Evolutionary conservation across 2,888 invertebrate genomes (phyloP), one percentile per base, ranked within the genome.

Genomic region (Parapristionchus giblindavisi): DNA sequence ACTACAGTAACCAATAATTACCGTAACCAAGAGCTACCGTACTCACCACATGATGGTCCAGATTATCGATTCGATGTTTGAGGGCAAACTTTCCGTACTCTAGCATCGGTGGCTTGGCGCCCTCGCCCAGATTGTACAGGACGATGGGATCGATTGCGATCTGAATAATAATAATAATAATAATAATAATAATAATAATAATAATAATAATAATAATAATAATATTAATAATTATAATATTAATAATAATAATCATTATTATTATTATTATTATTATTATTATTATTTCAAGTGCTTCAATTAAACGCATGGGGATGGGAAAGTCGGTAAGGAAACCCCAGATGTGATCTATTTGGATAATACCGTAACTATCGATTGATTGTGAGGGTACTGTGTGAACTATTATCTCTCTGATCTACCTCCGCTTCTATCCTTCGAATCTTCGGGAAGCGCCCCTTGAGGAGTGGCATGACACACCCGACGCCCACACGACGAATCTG

Each of bases 71-170:
- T 14, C 51, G 29, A 1, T 21, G 29, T 17, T 66, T 66, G 24
- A 66, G 66, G n/a, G 66, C 66, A 34, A 66, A 66, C n/a, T 66
- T 66, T 48, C 48, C 66, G 51, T 66, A 66, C 32, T 66, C 32
- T 29, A 66, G 48, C 21, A 32, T 8, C 27, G 48, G 66, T 11
- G 29, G 32, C 66, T 48, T 32, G 8, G 11, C 24, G 51, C 32
- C 17, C 34, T 48, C 48, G 21, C 32, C 66, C 32, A 66, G 66
- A 5, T 66, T 66, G 51, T 34, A 24, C 17, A 51, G 32, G 11
- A 66, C 66, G 0, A 66, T 32, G 14, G 66, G 66, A 3, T 66
- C 51, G 21, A 66, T 24, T 32, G 66, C 48, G n/a, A 66, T 66
- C 66, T 66, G 66, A 1, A 51, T 17, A 54, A 24, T 8, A 24